Evolutionary conservation across 2,113 vertebrate species (phyloP).

Genomic region (Nannospalax galili): DNA sequence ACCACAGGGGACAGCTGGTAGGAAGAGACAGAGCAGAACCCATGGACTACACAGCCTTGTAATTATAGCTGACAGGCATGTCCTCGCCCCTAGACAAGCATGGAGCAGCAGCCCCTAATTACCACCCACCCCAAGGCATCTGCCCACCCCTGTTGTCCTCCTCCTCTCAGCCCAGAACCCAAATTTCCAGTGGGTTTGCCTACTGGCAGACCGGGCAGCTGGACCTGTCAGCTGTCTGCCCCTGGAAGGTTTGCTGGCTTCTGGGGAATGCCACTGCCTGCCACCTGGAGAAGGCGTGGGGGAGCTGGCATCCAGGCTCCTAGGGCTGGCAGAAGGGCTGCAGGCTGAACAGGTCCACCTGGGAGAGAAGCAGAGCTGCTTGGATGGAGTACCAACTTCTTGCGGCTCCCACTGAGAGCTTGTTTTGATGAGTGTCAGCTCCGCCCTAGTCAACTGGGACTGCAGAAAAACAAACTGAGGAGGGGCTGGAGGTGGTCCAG

Average conservation of each 20-base stretch:
- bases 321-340: neutral
- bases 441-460: constrained; percentile 43
- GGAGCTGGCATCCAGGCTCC: neutral
- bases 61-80: constrained; percentile 61
- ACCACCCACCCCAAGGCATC: constrained; percentile 69
- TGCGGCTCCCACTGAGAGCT: neutral
- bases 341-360: neutral
- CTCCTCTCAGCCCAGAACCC: constrained; percentile 42
- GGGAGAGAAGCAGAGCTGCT: neutral
- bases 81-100: constrained; percentile 47
- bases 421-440: neutral
- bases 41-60: neutral
- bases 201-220: constrained; percentile 39
- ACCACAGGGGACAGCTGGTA: constrained; percentile 42
- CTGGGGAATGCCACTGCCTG: neutral
- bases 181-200: constrained; percentile 59
- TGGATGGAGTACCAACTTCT: neutral
- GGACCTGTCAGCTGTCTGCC: neutral
- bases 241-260: constrained; percentile 36
- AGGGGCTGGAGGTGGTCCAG: neutral
- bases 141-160: constrained; percentile 69
- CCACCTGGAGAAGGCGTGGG: neutral
- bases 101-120: constrained; percentile 73
- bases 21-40: neutral
- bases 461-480: neutral